Conservation (phyloP, 2,797 vertebrate genomes). For the Natrix natrix region DNA sequence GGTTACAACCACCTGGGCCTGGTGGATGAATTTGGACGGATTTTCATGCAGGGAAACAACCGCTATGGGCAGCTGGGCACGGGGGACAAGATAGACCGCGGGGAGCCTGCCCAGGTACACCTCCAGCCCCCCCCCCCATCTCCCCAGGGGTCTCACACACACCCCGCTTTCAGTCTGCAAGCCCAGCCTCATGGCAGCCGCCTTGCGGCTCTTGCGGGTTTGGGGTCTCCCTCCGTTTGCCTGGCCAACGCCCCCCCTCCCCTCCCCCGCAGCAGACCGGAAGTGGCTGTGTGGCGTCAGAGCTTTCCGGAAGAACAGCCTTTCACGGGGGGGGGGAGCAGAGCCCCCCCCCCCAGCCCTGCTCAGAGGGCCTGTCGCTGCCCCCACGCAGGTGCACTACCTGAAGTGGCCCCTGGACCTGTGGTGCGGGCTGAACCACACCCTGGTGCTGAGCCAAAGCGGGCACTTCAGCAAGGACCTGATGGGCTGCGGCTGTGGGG, state of each 20-base stretch:
- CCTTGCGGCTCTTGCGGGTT: not conserved
- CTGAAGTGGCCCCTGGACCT: constrained; percentile 62
- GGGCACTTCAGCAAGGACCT: constrained; percentile 65
- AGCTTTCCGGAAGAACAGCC: not conserved
- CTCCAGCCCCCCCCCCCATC: fast-evolving
- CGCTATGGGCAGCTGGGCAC: constrained; percentile 75
- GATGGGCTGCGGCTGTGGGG: constrained; percentile 71
- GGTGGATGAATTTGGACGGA: constrained; percentile 70
- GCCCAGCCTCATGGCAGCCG: not conserved
- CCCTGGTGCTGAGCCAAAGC: constrained; percentile 64
- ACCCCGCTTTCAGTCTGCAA: not conserved
- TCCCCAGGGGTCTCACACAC: not conserved
- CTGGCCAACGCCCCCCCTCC: not conserved
- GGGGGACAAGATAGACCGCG: constrained; percentile 74
- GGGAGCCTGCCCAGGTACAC: constrained; percentile 68
- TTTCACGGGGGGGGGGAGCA: not conserved
- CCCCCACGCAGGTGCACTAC: constrained; percentile 58
- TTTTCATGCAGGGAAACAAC: constrained; percentile 76
- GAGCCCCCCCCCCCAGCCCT: not conserved
- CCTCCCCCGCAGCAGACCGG: not conserved
- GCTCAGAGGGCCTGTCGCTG: too few relatives aligned
- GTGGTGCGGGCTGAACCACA: constrained; percentile 74
- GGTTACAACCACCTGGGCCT: constrained; percentile 71
- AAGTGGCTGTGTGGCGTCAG: not conserved
- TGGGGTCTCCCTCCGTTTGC: not conserved